phyloP scores from a whole-genome alignment of 2,797 vertebrate genomes.

The Muscicapa striata region DNA sequence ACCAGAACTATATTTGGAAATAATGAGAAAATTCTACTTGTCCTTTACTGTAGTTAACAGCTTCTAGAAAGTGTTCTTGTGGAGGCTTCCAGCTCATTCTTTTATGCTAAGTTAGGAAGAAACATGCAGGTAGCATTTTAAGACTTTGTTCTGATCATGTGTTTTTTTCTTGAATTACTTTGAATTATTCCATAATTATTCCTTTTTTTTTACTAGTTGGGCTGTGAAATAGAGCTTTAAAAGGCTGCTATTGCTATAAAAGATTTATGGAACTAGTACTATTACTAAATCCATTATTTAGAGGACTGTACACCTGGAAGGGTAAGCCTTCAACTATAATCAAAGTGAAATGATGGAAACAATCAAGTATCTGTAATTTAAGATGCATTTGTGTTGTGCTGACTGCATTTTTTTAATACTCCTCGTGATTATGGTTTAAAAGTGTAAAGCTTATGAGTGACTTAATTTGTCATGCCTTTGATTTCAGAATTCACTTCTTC shows the following conservation, averaged over 20 bases:
- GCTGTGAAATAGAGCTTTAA: neutral
- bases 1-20: neutral
- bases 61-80: neutral
- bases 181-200: neutral
- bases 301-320: neutral
- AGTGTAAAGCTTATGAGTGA: neutral
- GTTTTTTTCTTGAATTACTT: neutral
- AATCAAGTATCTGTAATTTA: neutral
- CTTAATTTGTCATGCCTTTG: neutral
- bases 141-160: neutral
- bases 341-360: neutral
- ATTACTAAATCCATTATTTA: neutral
- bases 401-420: neutral
- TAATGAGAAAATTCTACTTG: neutral
- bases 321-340: neutral
- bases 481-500: constrained; percentile 88
- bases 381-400: neutral
- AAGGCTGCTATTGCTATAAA: neutral
- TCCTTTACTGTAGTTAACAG: neutral
- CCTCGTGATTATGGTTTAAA: neutral
- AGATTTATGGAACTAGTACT: neutral
- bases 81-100: neutral
- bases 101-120: neutral
- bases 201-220: neutral
- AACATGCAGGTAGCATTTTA: neutral